Base-by-base conservation (phyloP, 2,888 invertebrate species). In the Habrosyne pyritoides region DNA sequence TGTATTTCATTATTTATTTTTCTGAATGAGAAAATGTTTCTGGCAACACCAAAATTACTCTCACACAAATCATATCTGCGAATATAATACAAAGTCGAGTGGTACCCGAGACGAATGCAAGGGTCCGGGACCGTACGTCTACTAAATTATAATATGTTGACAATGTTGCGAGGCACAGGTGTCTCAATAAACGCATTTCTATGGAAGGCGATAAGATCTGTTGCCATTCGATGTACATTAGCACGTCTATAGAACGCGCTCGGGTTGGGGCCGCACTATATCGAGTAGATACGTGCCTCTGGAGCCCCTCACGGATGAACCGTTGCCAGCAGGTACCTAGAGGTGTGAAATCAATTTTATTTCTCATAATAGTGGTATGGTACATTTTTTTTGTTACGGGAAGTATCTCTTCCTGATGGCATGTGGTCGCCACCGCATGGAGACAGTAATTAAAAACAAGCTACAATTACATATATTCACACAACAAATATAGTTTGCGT, bases 101-200 rank as follows among this genome's bases (percentile, higher is more conserved):
- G 54, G 54, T 47, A 33, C 66, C 33, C 70, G 76, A 69, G 69
- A 67, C 74, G 71, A 77, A 77, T 77, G 69, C 63, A 24, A 59
- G 65, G 72, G 81, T 1, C 12, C 30, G 77, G 79, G 76, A 79
- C 75, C 79, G 63, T 59, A 57, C 54, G 48, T 51, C 60, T 53
- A 61, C 56, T 51, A 53, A 67, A 69, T 68, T 60, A 59, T 60
- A 50, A 65, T 68, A 73, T 66, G 68, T 65, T 52, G 58, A 53
- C 52, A 53, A 30, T 30, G 18, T 14, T 30, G 57, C 49, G 54
- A 53, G 60, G 59, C 70, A 68, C 78, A 81, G 78, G 77, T 80
- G 71, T 57, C 59, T 64, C 62, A 59, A 58, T 55, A 63, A 53
- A 55, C 53, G 65, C 54, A 48, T 55, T 72, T 73, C 67, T 64